Conservation (phyloP, 2,888 invertebrate species). For the Bursaphelenchus okinawaensis region DNA sequence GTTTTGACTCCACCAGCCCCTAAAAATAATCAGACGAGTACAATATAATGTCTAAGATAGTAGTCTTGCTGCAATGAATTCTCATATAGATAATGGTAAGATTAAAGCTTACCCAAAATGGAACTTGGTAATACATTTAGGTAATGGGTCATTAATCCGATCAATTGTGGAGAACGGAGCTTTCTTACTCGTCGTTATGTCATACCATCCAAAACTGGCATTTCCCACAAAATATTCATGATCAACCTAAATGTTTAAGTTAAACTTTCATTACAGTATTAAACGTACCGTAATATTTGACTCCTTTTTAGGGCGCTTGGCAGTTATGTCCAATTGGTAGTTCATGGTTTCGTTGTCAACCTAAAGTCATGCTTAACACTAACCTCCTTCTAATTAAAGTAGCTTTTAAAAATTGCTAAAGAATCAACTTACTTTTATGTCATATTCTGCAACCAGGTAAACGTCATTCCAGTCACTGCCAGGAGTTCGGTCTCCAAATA, state of each 20-base stretch:
- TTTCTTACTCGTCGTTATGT: constrained; percentile 37
- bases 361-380: too few species aligned
- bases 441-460: not conserved
- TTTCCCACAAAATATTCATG: constrained; percentile 22
- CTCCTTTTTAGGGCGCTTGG: not conserved
- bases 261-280: not conserved
- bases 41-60: constrained; percentile 2
- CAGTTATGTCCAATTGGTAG: not conserved
- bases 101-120: constrained; percentile 40
- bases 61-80: not conserved
- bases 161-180: constrained; percentile 46
- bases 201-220: constrained; percentile 42
- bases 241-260: not conserved
- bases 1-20: constrained; percentile 51
- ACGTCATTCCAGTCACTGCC: constrained; percentile 22
- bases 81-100: not conserved
- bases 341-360: not conserved
- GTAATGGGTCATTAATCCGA: constrained; percentile 39
- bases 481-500: constrained; percentile 43
- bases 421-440: not conserved
- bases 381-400: too few species aligned
- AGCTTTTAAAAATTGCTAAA: not conserved
- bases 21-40: too few species aligned
- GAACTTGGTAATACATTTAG: constrained; percentile 38
- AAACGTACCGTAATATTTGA: too few species aligned